Evolutionary conservation across 2,888 invertebrate species (phyloP), one percentile per base, ranked within the genome.

Genomic region (Pterobdella sp.): DNA sequence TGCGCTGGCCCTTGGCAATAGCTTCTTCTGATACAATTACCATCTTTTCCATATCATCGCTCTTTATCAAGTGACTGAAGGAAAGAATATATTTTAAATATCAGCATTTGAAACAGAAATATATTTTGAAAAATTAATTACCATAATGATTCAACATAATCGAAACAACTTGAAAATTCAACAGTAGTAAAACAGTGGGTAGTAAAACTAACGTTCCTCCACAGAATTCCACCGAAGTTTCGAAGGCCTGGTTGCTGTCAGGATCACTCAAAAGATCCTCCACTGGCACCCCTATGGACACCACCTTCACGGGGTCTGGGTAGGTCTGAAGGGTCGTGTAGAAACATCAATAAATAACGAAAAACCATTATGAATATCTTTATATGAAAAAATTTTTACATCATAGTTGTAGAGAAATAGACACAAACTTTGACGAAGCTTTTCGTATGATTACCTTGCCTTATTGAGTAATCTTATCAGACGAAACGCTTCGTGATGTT

Each of bases 1-100:
- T 88, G 75, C 98, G 87, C 78, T 97, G 93, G 73, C 98, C 98
- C 85, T 98, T 98, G 66, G 98, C 94, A 78, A 99, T 98, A 18
- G 98, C 97, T 86, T 98, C 98, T 87, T 99, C 98, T 79, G 92
- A 91, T 1, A 93, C 89, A 80, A 99, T 96, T 0, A 96, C 91
- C 85, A 98, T 93, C 79, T 92, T 90, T 49, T 94, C 94, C 80
- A 96, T 91, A 83, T 99, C 95, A 0, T 93, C 91, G 31, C 94
- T 90, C 79, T 90, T 89, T 79, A 90, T 88, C 74, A 97, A 87
- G 86, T 97, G 97, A 7, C 88, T 88, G 79, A 10, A 67, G 49
- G 34, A 4, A n/a, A n/a, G 26, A 37, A 10, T 32, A 37, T 14
- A 3, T 22, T 52, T 32, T 29, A 66, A 1, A 31, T 36, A 10